A percentile compares a stretch with the other conserved stretches of the same genome.
These are phyloP conservation scores for Drosophila pallidifrons DNA, from an alignment of 1,140 invertebrate species.

Conservation along the genomic window DNA sequence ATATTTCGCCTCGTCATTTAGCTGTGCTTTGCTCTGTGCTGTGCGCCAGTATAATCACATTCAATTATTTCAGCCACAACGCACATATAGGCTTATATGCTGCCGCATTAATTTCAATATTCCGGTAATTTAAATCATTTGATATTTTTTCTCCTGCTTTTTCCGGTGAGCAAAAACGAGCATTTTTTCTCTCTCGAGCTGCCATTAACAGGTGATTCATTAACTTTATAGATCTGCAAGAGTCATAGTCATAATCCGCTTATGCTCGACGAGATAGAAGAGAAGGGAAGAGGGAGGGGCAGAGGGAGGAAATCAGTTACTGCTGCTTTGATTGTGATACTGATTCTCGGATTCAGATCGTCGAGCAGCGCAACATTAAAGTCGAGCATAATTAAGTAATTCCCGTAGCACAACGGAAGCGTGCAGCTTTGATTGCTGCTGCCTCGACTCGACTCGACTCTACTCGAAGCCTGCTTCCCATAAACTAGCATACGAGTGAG, in stretches of 20 bases:
- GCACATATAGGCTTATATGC: conserved; percentile 32
- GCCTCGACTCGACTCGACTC: not conserved
- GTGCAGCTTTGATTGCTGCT: conserved; percentile 64
- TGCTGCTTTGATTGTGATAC: not conserved
- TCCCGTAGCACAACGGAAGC: conserved; percentile 66
- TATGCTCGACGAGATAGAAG: conserved; percentile 27
- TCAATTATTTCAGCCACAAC: conserved; percentile 63
- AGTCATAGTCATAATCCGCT: conserved; percentile 74
- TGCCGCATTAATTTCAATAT: conserved; percentile 65
- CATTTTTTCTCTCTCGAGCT: conserved; percentile 4
- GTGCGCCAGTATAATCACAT: conserved; percentile 58
- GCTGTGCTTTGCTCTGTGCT: conserved; percentile 33
- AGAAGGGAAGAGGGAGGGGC: not conserved
- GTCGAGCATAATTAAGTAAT: conserved; percentile 78
- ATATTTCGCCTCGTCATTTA: conserved; percentile 58
- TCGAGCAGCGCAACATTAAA: conserved; percentile 58
- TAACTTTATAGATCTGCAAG: conserved; percentile 75
- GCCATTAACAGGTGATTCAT: conserved; percentile 60
- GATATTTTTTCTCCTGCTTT: conserved; percentile 32
- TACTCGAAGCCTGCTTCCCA: not conserved
- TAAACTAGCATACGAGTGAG: conserved; percentile 1
- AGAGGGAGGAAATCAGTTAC: not conserved
- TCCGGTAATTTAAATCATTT: conserved; percentile 69
- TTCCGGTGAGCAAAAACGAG: conserved; percentile 5
- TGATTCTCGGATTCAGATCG: conserved; percentile 28